Conservation (phyloP, 37 sponge, comb jelly and placozoan species). For the Oscarella lobularis region DNA sequence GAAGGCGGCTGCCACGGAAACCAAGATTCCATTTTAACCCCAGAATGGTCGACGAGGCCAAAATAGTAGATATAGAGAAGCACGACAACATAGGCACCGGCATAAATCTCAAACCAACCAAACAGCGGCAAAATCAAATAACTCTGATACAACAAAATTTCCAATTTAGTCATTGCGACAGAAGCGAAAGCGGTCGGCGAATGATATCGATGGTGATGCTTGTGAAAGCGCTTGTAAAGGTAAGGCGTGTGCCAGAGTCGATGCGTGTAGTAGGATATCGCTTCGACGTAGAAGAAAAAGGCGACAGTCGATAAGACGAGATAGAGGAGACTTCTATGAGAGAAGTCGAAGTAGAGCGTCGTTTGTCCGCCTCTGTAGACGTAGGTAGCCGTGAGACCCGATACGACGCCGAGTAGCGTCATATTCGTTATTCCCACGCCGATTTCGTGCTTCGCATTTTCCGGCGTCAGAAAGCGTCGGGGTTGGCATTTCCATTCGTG, state of each 20-base stretch:
- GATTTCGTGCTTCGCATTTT: constrained; percentile 26
- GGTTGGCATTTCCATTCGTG: constrained; percentile 39
- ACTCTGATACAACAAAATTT: constrained; percentile 11
- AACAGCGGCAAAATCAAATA: constrained; percentile 19
- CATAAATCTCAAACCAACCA: constrained; percentile 13
- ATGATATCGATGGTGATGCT: constrained; percentile 33
- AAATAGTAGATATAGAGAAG: constrained; percentile 29
- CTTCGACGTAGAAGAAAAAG: constrained; percentile 27
- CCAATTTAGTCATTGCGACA: constrained; percentile 28
- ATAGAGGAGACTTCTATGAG: constrained; percentile 21
- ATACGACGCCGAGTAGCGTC: constrained; percentile 11
- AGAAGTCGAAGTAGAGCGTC: constrained; percentile 21
- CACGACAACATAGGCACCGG: constrained; percentile 1
- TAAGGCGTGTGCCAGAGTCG: constrained; percentile 20
- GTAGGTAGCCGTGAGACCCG: constrained; percentile 21
- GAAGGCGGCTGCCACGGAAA: constrained; percentile 41
- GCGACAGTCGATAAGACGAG: constrained; percentile 8
- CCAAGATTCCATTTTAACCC: constrained; percentile 24
- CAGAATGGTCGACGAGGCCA: constrained; percentile 38
- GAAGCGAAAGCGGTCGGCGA: constrained; percentile 24
- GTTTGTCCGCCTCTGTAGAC: constrained; percentile 17
- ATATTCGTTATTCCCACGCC: constrained; percentile 29
- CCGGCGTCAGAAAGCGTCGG: constrained; percentile 20
- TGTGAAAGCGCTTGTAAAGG: constrained; percentile 19
- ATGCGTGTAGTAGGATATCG: constrained; percentile 25